These are phyloP conservation scores for Nomada hirtipes DNA, from an alignment of 2,888 invertebrate species.

Conservation along the genomic window DNA sequence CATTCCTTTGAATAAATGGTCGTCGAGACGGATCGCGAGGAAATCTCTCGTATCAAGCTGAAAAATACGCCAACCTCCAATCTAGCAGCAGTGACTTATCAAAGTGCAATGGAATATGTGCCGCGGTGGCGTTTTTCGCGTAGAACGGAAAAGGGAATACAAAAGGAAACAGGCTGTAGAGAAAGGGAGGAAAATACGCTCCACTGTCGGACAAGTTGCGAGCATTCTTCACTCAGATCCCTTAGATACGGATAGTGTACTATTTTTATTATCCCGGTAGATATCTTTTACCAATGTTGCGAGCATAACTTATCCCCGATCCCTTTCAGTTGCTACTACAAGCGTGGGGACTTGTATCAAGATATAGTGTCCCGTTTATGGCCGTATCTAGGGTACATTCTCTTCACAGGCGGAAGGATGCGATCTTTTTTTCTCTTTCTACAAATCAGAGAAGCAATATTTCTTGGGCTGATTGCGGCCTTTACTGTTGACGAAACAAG, in stretches of 20 bases:
- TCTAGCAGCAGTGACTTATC: conserved; percentile 62
- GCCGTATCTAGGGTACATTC: conserved; percentile 1
- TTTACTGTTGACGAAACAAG: not conserved
- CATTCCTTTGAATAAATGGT: conserved; percentile 38
- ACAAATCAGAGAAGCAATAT: conserved; percentile 15
- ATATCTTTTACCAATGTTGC: conserved; percentile 48
- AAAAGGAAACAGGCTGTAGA: conserved; percentile 5
- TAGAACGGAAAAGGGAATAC: conserved; percentile 31
- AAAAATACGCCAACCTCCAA: conserved; percentile 57
- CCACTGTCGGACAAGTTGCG: conserved; percentile 48
- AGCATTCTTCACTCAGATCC: conserved; percentile 53
- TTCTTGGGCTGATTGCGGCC: conserved; percentile 18
- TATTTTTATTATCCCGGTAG: conserved; percentile 56
- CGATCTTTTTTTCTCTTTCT: not conserved
- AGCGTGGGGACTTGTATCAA: conserved; percentile 36
- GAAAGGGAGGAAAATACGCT: conserved; percentile 36
- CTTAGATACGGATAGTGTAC: conserved; percentile 51
- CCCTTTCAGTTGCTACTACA: conserved; percentile 26
- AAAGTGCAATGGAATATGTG: conserved; percentile 60
- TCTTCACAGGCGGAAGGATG: not conserved
- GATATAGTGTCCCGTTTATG: conserved; percentile 42
- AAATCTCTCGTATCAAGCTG: conserved; percentile 37
- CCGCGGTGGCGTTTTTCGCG: conserved; percentile 38
- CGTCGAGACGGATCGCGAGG: conserved; percentile 14
- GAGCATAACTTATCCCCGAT: conserved; percentile 46